Conservation (phyloP, 2,113 vertebrate genomes). For the Anoplopoma fimbria region DNA sequence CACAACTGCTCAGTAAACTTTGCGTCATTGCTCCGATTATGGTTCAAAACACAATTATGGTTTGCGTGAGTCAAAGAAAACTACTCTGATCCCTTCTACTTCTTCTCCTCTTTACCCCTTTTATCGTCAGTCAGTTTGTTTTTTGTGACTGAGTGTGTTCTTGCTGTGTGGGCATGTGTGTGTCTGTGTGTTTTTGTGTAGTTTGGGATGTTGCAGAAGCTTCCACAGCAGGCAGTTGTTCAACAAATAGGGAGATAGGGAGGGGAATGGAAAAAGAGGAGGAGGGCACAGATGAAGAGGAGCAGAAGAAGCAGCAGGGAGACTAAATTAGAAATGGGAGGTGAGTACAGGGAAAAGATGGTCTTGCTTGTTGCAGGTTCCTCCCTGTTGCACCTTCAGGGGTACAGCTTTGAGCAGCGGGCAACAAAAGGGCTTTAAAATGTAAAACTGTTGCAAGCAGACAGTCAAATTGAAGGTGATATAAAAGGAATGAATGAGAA, state of each 20-base stretch:
- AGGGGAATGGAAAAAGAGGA: slow-evolving; percentile 32
- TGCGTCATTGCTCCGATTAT: slow-evolving; percentile 1
- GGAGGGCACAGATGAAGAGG: slow-evolving; percentile 29
- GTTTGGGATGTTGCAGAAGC: slow-evolving; percentile 42
- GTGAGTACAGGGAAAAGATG: slow-evolving; percentile 18
- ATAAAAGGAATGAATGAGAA: background rate
- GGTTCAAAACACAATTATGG: slow-evolving; percentile 20
- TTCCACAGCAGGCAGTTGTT: slow-evolving; percentile 55
- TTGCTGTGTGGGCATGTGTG: background rate
- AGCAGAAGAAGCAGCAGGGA: slow-evolving; percentile 36
- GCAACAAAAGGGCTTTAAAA: slow-evolving; percentile 35
- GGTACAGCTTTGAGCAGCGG: slow-evolving; percentile 33
- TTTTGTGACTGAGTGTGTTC: background rate
- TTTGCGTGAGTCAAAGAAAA: background rate
- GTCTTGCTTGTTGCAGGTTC: slow-evolving; percentile 34
- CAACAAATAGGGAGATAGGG: slow-evolving; percentile 37
- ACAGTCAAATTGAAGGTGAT: background rate
- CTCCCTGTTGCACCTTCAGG: slow-evolving; percentile 40
- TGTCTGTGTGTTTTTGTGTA: slow-evolving; percentile 1
- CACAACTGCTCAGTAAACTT: slow-evolving; percentile 15
- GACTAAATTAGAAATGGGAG: slow-evolving; percentile 32
- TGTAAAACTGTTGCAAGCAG: slow-evolving; percentile 33
- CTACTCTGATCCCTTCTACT: background rate
- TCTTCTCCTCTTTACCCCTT: background rate
- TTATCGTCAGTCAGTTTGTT: background rate